Percentiles rank a stretch among this genome's conserved stretches.
phyloP scores from a whole-genome alignment of 2,888 invertebrate genomes.

The Tridacna crocea region DNA sequence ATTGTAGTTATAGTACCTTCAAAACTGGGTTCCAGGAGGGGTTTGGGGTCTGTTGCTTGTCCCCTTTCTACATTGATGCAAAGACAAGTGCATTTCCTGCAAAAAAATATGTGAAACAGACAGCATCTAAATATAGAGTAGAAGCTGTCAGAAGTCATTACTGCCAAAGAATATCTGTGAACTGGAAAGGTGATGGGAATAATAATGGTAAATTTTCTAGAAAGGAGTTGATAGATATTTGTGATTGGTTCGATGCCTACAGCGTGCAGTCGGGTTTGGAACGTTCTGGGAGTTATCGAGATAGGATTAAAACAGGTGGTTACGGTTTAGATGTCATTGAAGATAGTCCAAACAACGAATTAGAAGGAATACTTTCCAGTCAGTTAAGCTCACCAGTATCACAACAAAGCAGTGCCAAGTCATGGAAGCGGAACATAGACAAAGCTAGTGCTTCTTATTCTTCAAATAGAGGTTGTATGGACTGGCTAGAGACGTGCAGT shows the following conservation, averaged over 20 bases:
- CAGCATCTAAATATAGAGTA: slow-evolving; percentile 9
- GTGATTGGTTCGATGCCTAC: slow-evolving; percentile 61
- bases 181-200: slow-evolving; percentile 31
- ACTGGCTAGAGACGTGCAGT: slow-evolving; percentile 49
- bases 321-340: neutral
- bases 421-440: slow-evolving; percentile 37
- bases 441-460: slow-evolving; percentile 35
- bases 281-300: neutral
- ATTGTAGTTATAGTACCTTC: slow-evolving; percentile 51
- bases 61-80: neutral
- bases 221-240: slow-evolving; percentile 14
- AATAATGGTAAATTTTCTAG: slow-evolving; percentile 32
- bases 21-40: slow-evolving; percentile 57
- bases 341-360: slow-evolving; percentile 15
- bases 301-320: slow-evolving; percentile 14
- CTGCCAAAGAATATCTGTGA: slow-evolving; percentile 17
- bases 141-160: slow-evolving; percentile 20
- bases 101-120: neutral
- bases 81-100: too few relatives aligned
- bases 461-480: slow-evolving; percentile 50
- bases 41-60: slow-evolving; percentile 32
- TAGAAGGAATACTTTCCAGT: slow-evolving; percentile 24
- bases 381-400: slow-evolving; percentile 20
- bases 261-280: slow-evolving; percentile 34
- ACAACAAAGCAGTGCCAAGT: slow-evolving; percentile 31